Evolutionary conservation across 1,140 invertebrate species (phyloP).

Genomic region (Cyrtorhinus lividipennis): DNA sequence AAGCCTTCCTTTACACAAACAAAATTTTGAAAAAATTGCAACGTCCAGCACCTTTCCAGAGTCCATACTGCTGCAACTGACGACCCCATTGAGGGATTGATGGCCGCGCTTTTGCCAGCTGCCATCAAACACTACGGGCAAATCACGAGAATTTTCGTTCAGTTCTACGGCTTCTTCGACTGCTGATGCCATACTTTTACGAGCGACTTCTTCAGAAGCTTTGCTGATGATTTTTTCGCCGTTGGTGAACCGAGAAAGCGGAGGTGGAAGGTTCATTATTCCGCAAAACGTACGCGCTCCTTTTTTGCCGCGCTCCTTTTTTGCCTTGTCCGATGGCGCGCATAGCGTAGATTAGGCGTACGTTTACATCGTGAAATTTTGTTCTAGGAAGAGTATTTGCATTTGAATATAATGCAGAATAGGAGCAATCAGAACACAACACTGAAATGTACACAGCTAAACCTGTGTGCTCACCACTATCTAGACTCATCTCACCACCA

Average conservation of each 20-base stretch:
- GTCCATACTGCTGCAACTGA: constrained; percentile 14
- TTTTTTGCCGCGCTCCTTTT: background rate
- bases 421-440: too few relatives aligned
- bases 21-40: constrained; percentile 14
- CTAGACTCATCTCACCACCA: too few relatives aligned
- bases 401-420: too few relatives aligned
- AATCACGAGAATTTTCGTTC: constrained; percentile 1
- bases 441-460: too few relatives aligned
- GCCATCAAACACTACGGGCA: constrained; percentile 19
- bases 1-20: constrained; percentile 1
- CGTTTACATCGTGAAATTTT: too few relatives aligned
- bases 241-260: background rate
- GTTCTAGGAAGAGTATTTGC: too few relatives aligned
- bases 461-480: too few relatives aligned
- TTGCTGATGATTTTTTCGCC: background rate
- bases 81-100: constrained; percentile 15
- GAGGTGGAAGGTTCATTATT: background rate
- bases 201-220: background rate
- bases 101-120: constrained; percentile 21
- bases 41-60: constrained; percentile 19
- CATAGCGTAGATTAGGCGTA: too few relatives aligned
- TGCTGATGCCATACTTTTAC: background rate
- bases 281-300: background rate
- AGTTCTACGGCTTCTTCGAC: background rate
- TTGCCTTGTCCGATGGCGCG: too few relatives aligned